phyloP scores from a whole-genome alignment of 2,888 invertebrate species.

The Tromatobia lineatoria region DNA sequence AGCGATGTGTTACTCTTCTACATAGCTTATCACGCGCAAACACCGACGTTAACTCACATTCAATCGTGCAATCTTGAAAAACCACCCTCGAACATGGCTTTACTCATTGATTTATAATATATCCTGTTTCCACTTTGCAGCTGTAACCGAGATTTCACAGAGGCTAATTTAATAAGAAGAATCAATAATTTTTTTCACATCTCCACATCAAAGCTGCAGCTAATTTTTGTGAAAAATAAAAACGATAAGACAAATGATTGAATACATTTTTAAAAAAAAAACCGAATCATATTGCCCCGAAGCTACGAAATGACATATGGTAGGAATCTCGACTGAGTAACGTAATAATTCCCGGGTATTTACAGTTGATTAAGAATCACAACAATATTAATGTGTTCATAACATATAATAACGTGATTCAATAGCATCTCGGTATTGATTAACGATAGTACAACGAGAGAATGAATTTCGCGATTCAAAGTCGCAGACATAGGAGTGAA shows the following conservation, averaged over 20 bases:
- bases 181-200: too few species aligned
- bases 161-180: too few species aligned
- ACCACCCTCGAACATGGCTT: not conserved
- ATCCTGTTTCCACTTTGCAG: not conserved
- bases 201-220: too few species aligned
- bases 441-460: conserved; percentile 17
- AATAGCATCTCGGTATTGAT: conserved; percentile 16
- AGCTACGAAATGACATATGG: too few species aligned
- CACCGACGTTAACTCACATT: not conserved
- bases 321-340: too few species aligned
- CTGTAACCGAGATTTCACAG: not conserved
- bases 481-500: not conserved
- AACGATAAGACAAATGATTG: too few species aligned
- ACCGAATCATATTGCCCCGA: too few species aligned
- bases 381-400: not conserved
- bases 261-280: too few species aligned
- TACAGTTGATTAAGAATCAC: not conserved
- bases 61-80: not conserved
- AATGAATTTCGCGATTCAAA: conserved; percentile 27
- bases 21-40: conserved; percentile 13
- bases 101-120: not conserved
- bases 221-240: too few species aligned
- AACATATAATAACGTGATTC: not conserved
- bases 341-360: not conserved
- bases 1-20: conserved; percentile 40